phyloP scores from a whole-genome alignment of 2,797 vertebrate genomes.

The Esox masquinongy region DNA sequence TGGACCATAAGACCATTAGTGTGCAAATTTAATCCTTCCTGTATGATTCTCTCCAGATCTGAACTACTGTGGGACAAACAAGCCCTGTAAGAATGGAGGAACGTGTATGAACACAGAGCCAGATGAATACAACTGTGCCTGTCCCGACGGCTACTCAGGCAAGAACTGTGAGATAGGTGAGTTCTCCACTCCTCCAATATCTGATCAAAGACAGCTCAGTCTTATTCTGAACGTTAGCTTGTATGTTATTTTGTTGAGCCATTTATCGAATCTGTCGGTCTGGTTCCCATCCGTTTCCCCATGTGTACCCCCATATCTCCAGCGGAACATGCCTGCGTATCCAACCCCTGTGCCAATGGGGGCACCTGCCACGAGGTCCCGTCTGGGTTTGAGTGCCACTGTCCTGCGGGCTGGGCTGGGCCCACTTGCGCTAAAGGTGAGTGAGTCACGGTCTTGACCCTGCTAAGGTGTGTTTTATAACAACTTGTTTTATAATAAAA shows the following conservation, averaged over 20 bases:
- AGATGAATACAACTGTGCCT: conserved; percentile 88
- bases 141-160: conserved; percentile 90
- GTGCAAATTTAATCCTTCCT: not conserved
- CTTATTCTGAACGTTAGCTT: not conserved
- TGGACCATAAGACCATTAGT: not conserved
- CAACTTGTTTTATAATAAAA: too few species aligned
- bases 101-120: conserved; percentile 94
- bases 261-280: not conserved
- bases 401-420: conserved; percentile 90
- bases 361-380: conserved; percentile 90
- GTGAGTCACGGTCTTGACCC: conserved; percentile 36
- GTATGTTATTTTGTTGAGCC: not conserved
- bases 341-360: conserved; percentile 92
- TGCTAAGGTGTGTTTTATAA: not conserved
- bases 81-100: conserved; percentile 88
- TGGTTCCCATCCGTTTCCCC: not conserved
- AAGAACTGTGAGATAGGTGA: conserved; percentile 94
- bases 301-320: not conserved
- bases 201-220: not conserved
- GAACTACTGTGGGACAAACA: conserved; percentile 96
- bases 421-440: conserved; percentile 91
- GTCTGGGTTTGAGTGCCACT: conserved; percentile 91
- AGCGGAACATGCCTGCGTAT: conserved; percentile 93
- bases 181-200: not conserved
- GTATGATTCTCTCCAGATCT: conserved; percentile 77